These are phyloP conservation scores for Barnardius zonarius DNA, from an alignment of 2,113 vertebrate genomes.

Conservation along the genomic window DNA sequence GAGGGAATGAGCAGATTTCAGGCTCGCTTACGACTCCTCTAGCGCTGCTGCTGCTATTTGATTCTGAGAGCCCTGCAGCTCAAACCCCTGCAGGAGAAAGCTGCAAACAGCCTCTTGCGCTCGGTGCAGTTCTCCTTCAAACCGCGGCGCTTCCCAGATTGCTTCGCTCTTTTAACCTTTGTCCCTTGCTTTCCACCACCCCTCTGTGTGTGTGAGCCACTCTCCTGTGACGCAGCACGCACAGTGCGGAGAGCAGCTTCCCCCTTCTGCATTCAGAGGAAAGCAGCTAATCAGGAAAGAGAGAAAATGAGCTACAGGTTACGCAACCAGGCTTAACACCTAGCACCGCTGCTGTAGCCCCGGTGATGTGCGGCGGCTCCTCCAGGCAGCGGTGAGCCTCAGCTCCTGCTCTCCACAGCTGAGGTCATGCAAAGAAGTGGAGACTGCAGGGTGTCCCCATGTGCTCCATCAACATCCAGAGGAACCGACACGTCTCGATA, in stretches of 20 bases:
- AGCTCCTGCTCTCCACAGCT: neutral
- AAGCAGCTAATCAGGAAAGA: neutral
- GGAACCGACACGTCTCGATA: neutral
- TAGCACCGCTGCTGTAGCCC: neutral
- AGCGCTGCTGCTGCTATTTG: neutral
- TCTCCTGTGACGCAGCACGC: neutral
- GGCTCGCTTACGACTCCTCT: neutral
- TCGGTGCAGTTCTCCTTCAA: neutral
- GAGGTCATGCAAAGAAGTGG: neutral
- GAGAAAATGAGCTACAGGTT: neutral
- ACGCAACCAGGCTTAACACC: neutral
- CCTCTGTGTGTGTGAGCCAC: neutral
- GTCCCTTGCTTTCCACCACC: conserved; percentile 10
- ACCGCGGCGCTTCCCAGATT: neutral
- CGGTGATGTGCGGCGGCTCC: neutral
- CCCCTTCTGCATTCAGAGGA: neutral
- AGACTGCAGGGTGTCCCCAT: neutral
- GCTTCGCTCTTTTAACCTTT: conserved; percentile 33
- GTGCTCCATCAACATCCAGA: neutral
- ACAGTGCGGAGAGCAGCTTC: neutral
- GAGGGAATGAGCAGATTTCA: conserved; percentile 3
- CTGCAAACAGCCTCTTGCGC: neutral
- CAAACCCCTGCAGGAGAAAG: conserved; percentile 14
- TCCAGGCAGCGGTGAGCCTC: neutral
- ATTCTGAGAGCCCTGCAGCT: neutral